Conservation (phyloP, 1,140 invertebrate species). For the Pseudomyrmex pallidus region DNA sequence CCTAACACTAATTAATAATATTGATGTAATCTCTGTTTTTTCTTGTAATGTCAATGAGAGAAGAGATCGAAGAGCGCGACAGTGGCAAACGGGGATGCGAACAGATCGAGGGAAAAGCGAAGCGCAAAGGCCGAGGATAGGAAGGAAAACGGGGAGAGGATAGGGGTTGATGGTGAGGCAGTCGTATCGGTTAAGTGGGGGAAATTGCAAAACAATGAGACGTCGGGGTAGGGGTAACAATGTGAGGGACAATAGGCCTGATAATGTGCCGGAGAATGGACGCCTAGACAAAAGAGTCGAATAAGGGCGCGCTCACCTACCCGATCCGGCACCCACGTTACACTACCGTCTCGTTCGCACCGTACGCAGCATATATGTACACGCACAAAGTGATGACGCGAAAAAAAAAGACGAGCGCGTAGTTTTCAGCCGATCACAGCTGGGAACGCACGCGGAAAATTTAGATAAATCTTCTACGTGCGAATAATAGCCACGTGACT, state of each 20-base stretch:
- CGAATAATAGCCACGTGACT: neutral
- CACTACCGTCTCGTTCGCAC: constrained; percentile 70
- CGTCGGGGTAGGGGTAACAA: constrained; percentile 82
- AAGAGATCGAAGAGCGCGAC: constrained; percentile 19
- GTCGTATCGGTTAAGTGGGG: constrained; percentile 85
- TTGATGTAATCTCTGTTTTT: no score
- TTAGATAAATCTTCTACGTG: constrained; percentile 33
- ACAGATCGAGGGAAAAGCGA: constrained; percentile 60
- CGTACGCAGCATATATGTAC: constrained; percentile 47
- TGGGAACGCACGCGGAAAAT: constrained; percentile 9
- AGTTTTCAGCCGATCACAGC: constrained; percentile 31
- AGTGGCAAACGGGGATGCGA: constrained; percentile 53
- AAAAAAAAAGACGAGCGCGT: constrained; percentile 66
- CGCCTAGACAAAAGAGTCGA: constrained; percentile 85
- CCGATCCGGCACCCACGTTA: constrained; percentile 76
- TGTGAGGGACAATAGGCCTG: constrained; percentile 85
- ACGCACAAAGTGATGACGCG: constrained; percentile 37
- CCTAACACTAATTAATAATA: no score
- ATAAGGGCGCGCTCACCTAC: constrained; percentile 82
- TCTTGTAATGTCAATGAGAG: neutral
- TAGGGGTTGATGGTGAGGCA: constrained; percentile 72
- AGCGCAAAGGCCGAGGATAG: constrained; percentile 58
- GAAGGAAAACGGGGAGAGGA: constrained; percentile 56
- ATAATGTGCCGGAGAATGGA: constrained; percentile 85
- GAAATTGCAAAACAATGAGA: constrained; percentile 86